Evolutionary conservation across 2,797 vertebrate genomes (phyloP), one percentile per base, ranked within the genome.

Genomic region (Cyprinodon diabolis): DNA sequence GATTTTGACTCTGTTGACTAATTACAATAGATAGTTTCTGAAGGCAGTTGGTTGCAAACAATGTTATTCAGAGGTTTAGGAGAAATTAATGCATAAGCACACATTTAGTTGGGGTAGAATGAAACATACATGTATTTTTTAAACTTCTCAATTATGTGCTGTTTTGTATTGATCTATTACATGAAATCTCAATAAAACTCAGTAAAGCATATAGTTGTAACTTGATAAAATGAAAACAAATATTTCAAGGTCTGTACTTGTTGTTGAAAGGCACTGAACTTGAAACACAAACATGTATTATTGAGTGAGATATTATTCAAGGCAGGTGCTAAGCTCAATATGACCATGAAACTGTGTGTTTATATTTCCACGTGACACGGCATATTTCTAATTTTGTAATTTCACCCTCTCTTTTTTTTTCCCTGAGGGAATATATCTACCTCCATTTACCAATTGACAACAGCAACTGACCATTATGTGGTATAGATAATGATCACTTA

Each of bases 361-460:
- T 49, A 37, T 19, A 48, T 75, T 74, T 51, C 51, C 47, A 69
- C 25, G 48, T 13, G 68, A 71, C 49, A 15, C 43, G 14, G 43
- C 68, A 52, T 9, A 40, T 48, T 37, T 71, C 47, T 74, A 58
- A 69, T 76, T 45, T 66, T 30, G 60, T 68, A 1, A 62, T 72
- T 74, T 70, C 40, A 3, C 4, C 4, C 13, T 60, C 17, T 40
- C 30, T 75, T 49, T 63, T 55, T 55, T 62, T 30, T 11, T 2
- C 62, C 40, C 49, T 17, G 1, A 58, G 43, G 37, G 43, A 66
- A 66, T 49, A 56, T 68, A 63, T 78, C 40, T 70, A 40, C 15
- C 35, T 48, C 11, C 21, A 66, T 73, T 68, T 78, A 65, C 15
- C 62, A 71, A 56, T 77, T 63, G 51, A 77, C 57, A 75, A 69